Conservation (phyloP, 2,888 invertebrate genomes). For the Andricus curvator region DNA sequence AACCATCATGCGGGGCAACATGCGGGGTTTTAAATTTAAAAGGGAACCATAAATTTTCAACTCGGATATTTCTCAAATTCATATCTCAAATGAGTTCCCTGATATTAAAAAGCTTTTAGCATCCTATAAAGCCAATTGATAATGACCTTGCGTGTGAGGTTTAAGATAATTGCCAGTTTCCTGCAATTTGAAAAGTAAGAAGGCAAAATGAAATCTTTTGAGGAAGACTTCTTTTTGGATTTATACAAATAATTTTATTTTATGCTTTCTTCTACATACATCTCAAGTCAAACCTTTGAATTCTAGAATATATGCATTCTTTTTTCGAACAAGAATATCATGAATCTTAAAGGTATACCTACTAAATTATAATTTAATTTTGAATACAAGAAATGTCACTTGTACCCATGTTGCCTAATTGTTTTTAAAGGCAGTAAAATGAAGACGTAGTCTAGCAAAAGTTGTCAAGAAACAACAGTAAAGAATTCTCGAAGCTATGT, state of each 20-base stretch:
- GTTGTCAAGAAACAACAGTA: slow-evolving; percentile 20
- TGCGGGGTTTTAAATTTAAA: too few relatives aligned
- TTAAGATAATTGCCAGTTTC: background rate
- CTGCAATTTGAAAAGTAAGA: background rate
- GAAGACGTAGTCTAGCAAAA: slow-evolving; percentile 31
- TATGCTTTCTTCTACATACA: background rate
- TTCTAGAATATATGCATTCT: too few relatives aligned
- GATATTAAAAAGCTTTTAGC: slow-evolving; percentile 27
- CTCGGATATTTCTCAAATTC: background rate
- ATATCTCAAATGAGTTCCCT: background rate
- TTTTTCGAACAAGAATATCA: too few relatives aligned
- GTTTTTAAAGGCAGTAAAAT: slow-evolving; percentile 1
- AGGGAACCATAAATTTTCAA: background rate
- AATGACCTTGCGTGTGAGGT: background rate
- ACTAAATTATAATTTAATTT: background rate
- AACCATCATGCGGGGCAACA: too few relatives aligned
- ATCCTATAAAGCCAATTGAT: background rate
- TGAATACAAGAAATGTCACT: background rate
- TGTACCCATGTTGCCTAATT: background rate
- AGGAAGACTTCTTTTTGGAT: background rate
- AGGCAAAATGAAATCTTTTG: background rate
- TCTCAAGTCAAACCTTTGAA: background rate
- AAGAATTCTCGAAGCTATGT: slow-evolving; percentile 30
- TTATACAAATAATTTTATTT: background rate
- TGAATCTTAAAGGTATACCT: too few relatives aligned